A percentile compares a stretch with the other conserved stretches of the same genome.
Evolutionary conservation across 2,113 vertebrate genomes (phyloP).

Genomic region (Tragelaphus scriptus): DNA sequence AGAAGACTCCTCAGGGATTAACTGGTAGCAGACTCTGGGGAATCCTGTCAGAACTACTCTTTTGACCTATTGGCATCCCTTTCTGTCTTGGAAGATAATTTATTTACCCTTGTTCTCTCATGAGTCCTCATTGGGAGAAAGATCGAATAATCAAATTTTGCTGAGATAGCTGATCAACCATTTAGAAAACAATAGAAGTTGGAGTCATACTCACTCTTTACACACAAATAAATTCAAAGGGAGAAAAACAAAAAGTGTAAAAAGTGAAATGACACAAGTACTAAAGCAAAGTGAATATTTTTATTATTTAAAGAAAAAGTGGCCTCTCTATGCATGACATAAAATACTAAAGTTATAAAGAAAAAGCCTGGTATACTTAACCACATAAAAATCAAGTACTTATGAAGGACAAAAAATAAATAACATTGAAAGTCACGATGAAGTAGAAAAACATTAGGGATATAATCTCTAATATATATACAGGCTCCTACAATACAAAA

Average conservation of each 20-base stretch:
- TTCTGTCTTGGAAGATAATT: neutral
- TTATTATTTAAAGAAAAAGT: conserved; percentile 3
- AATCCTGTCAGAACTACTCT: neutral
- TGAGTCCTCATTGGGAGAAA: neutral
- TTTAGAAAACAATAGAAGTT: conserved; percentile 28
- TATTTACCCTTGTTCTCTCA: neutral
- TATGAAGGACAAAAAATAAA: conserved; percentile 42
- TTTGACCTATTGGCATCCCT: neutral
- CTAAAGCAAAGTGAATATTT: neutral
- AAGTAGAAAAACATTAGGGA: conserved; percentile 34
- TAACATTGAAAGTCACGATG: conserved; percentile 9
- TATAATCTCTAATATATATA: neutral
- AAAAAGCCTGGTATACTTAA: neutral
- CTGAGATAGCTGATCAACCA: neutral
- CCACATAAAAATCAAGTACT: conserved; percentile 31
- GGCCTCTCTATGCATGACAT: neutral
- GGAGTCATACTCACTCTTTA: neutral
- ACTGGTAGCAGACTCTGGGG: neutral
- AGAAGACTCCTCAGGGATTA: neutral
- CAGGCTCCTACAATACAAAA: neutral
- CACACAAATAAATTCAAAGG: neutral
- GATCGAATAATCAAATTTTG: neutral
- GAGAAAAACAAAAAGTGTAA: conserved; percentile 8
- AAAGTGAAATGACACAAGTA: neutral
- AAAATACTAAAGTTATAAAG: conserved; percentile 20